Evolutionary conservation across 1,140 invertebrate species (phyloP).

Genomic region (Hestina assimilis): DNA sequence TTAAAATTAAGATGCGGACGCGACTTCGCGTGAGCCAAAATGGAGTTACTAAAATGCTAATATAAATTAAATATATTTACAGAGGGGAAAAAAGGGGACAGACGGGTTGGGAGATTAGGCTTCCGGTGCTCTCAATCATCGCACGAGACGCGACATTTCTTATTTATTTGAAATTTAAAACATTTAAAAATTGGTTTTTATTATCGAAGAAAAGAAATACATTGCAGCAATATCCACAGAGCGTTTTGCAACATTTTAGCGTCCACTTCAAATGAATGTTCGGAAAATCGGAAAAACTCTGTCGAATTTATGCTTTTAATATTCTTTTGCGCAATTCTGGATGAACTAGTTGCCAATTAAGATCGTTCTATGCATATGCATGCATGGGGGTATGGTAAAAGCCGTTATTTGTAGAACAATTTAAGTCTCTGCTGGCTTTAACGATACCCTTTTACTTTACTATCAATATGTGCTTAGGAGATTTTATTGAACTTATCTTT

Average conservation of each 20-base stretch:
- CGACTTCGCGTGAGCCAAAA: constrained; percentile 11
- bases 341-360: constrained; percentile 29
- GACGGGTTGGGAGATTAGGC: too few relatives aligned
- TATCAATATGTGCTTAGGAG: too few relatives aligned
- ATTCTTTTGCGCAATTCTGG: constrained; percentile 27
- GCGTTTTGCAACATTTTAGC: constrained; percentile 13
- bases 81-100: too few relatives aligned
- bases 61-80: too few relatives aligned
- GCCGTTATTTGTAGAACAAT: not conserved
- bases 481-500: too few relatives aligned
- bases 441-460: too few relatives aligned
- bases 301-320: constrained; percentile 29
- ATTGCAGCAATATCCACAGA: too few relatives aligned
- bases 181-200: too few relatives aligned
- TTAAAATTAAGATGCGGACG: constrained; percentile 9
- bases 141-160: too few relatives aligned
- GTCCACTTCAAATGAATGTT: constrained; percentile 15
- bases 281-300: constrained; percentile 26
- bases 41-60: constrained; percentile 4
- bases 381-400: constrained; percentile 1
- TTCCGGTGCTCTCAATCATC: too few relatives aligned
- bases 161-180: too few relatives aligned
- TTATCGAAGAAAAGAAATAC: too few relatives aligned
- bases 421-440: not conserved
- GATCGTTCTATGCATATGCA: constrained; percentile 18